Evolutionary conservation across 2,113 vertebrate genomes (phyloP).

Genomic region (Vulpes lagopus): DNA sequence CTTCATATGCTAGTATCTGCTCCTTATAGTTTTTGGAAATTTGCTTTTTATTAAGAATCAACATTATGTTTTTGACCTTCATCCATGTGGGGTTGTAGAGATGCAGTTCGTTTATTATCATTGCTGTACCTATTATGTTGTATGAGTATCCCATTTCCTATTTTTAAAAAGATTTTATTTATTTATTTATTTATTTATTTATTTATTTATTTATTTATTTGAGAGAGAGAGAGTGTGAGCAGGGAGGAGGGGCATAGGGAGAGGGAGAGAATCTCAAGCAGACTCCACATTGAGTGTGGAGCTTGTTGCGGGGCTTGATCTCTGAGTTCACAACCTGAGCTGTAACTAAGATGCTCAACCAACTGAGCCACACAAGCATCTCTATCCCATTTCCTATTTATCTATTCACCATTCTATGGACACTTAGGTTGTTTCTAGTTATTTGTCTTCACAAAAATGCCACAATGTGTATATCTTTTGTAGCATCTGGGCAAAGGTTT

Average conservation of each 20-base stretch:
- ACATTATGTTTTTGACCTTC: not conserved
- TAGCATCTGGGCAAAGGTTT: not conserved
- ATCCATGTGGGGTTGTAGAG: not conserved
- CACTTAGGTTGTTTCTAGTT: not conserved
- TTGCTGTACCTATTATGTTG: not conserved
- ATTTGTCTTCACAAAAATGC: not conserved
- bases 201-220: too few species aligned
- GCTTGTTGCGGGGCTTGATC: too few species aligned
- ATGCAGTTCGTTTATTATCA: not conserved
- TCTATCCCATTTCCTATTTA: not conserved
- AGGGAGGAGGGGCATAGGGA: too few species aligned
- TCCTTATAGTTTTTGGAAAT: not conserved
- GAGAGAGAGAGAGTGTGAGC: too few species aligned
- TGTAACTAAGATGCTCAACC: too few species aligned
- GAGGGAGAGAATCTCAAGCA: too few species aligned
- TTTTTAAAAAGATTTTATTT: not conserved
- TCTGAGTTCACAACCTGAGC: too few species aligned
- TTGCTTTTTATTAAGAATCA: slow-evolving; percentile 31
- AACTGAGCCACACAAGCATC: too few species aligned
- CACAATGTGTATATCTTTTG: not conserved
- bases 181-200: too few species aligned
- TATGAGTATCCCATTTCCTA: not conserved
- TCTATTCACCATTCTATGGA: not conserved
- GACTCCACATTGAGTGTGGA: too few species aligned
- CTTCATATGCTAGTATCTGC: not conserved